Conservation (phyloP, 2,113 vertebrate genomes). For the Dipodomys ordii region DNA sequence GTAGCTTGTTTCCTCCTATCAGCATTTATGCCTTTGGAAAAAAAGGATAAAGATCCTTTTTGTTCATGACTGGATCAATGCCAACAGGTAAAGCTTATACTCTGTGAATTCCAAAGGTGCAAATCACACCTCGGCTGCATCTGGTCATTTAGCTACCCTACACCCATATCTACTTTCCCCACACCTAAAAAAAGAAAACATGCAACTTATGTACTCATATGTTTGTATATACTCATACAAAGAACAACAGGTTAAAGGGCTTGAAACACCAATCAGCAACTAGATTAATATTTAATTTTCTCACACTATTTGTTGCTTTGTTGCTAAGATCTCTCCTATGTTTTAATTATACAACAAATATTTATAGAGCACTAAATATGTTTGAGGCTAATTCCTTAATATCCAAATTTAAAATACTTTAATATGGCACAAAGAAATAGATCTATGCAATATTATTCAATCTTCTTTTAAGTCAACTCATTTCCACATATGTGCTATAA, state of each 20-base stretch:
- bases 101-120: not conserved
- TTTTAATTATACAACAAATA: not conserved
- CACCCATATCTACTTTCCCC: not conserved
- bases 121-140: not conserved
- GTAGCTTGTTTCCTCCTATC: not conserved
- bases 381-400: conserved; percentile 2
- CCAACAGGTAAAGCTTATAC: not conserved
- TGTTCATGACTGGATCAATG: not conserved
- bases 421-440: not conserved
- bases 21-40: not conserved
- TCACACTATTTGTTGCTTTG: not conserved
- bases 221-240: conserved; percentile 22
- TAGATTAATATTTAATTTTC: conserved; percentile 11
- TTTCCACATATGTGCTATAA: not conserved
- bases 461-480: conserved; percentile 22
- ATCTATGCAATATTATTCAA: not conserved
- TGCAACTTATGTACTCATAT: not conserved
- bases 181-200: not conserved
- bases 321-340: not conserved
- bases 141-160: not conserved
- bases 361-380: not conserved
- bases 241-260: not conserved
- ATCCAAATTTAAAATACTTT: conserved; percentile 25
- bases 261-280: not conserved
- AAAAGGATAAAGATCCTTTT: not conserved